Conservation (phyloP, 2,888 invertebrate species). For the Gryllus longicercus region DNA sequence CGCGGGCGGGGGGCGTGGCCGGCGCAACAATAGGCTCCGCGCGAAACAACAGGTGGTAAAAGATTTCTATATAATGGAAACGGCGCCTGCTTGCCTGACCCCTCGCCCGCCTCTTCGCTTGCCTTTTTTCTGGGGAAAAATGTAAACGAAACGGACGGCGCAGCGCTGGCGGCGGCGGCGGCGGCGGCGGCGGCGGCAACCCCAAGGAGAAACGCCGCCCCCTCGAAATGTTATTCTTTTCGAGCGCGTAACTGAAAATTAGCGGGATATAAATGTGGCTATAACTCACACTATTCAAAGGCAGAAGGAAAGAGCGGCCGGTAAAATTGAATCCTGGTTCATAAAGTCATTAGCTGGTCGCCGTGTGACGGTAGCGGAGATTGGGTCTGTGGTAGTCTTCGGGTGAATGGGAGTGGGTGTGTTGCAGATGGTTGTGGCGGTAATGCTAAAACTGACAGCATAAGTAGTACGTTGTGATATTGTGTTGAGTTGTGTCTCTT, state of each 20-base stretch:
- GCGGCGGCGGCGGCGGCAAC: too few relatives aligned
- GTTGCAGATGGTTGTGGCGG: not conserved
- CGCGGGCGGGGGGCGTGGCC: not conserved
- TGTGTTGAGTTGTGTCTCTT: too few relatives aligned
- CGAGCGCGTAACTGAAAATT: not conserved
- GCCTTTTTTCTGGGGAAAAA: not conserved
- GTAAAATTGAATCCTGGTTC: not conserved
- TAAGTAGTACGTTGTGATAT: too few relatives aligned
- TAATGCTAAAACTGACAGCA: too few relatives aligned
- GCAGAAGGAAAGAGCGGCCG: not conserved
- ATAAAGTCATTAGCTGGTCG: not conserved
- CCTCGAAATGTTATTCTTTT: not conserved
- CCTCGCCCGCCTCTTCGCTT: not conserved
- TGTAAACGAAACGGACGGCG: conserved; percentile 17
- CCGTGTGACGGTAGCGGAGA: not conserved
- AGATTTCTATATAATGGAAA: conserved; percentile 6
- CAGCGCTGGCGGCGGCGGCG: not conserved
- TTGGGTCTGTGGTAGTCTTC: not conserved
- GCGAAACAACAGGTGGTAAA: conserved; percentile 9
- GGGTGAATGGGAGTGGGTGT: not conserved
- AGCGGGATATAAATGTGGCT: conserved; percentile 17
- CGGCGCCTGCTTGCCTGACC: not conserved
- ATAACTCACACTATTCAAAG: conserved; percentile 17
- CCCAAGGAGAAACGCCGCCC: not conserved
- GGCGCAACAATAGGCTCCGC: not conserved